Conservation (phyloP, 2,797 vertebrate species). For the Sebastes iracundus region DNA sequence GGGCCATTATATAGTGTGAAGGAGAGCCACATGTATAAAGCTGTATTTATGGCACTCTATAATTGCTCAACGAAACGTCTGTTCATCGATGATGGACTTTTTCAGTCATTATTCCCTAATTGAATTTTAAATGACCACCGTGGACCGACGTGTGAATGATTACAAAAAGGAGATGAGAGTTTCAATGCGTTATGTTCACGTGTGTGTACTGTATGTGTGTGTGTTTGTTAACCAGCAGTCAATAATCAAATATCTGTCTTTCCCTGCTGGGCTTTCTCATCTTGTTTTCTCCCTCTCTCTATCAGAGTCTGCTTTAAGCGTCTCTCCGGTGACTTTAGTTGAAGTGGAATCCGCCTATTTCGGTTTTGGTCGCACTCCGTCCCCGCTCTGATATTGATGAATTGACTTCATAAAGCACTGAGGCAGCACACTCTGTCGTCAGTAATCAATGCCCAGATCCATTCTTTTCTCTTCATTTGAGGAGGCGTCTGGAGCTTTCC, state of each 20-base stretch:
- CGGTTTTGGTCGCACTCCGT: conserved; percentile 55
- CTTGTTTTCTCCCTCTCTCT: conserved; percentile 22
- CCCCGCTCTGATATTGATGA: conserved; percentile 75
- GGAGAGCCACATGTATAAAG: conserved; percentile 45
- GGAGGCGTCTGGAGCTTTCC: conserved; percentile 48
- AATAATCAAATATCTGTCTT: conserved; percentile 52
- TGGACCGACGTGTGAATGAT: conserved; percentile 53
- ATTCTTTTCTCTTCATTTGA: conserved; percentile 76
- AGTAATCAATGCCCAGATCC: conserved; percentile 80
- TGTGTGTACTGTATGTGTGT: not conserved
- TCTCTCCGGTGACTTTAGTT: conserved; percentile 50
- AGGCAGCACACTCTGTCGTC: conserved; percentile 74
- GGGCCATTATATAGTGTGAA: conserved; percentile 37
- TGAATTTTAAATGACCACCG: conserved; percentile 73
- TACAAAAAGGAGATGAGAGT: conserved; percentile 38
- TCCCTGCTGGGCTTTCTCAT: conserved; percentile 24
- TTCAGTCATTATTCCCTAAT: conserved; percentile 68
- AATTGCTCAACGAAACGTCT: conserved; percentile 74
- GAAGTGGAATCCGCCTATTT: conserved; percentile 67
- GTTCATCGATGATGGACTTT: conserved; percentile 68
- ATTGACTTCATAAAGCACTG: conserved; percentile 82
- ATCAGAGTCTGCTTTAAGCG: conserved; percentile 35
- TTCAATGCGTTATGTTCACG: conserved; percentile 12
- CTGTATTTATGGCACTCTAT: conserved; percentile 60
- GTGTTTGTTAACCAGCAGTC: conserved; percentile 26